Percentiles rank a stretch among this genome's conserved stretches.
Evolutionary conservation across 35 echinoderm and acorn worm species (phyloP).

Genomic region (Lytechinus pictus): DNA sequence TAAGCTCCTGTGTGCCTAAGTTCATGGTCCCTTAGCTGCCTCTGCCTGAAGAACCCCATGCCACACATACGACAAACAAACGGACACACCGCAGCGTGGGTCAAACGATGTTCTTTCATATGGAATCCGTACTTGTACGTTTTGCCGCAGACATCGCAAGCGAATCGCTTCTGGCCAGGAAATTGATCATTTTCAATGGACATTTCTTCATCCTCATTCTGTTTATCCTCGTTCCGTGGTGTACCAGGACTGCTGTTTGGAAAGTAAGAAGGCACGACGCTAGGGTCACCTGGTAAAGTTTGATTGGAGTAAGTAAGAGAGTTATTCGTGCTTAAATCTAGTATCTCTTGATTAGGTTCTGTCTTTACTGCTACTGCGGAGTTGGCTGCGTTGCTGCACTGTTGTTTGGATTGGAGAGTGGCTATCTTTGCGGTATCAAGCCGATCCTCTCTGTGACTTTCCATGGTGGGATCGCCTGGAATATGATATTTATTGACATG

Average conservation of each 20-base stretch:
- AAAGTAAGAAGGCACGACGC: not conserved
- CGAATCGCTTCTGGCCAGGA: conserved; percentile 21
- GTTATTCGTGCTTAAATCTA: not conserved
- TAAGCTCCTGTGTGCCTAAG: conserved; percentile 62
- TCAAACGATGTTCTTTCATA: conserved; percentile 74
- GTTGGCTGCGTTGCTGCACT: not conserved
- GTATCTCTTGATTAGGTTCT: not conserved
- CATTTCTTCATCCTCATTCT: not conserved
- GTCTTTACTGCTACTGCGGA: not conserved
- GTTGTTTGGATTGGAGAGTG: not conserved
- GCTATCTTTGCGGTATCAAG: not conserved
- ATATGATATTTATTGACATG: conserved; percentile 57
- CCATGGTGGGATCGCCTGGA: not conserved
- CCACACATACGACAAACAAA: conserved; percentile 71
- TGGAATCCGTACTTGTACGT: conserved; percentile 73
- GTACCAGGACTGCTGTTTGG: not conserved
- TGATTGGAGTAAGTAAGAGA: not conserved
- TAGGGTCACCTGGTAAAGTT: not conserved
- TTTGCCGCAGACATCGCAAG: conserved; percentile 71
- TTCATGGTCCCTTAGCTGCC: conserved; percentile 70
- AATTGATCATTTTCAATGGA: not conserved
- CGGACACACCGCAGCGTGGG: conserved; percentile 63
- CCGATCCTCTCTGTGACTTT: not conserved
- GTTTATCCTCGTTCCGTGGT: not conserved
- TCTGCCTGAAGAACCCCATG: conserved; percentile 53